Evolutionary conservation across 2,797 vertebrate species (phyloP), one percentile per base, ranked within the genome.

Genomic region (Urocyon cinereoargenteus): DNA sequence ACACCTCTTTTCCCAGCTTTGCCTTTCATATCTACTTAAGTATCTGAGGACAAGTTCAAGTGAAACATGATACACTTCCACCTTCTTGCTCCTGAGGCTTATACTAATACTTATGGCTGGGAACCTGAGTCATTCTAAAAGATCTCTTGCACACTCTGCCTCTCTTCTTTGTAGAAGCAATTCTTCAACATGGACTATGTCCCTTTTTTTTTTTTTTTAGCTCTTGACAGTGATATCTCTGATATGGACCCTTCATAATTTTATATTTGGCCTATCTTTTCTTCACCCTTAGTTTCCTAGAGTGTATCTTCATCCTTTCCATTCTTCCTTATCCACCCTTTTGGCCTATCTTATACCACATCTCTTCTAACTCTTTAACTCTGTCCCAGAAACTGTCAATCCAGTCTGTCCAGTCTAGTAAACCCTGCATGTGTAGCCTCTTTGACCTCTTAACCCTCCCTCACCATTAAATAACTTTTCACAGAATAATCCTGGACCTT

Each of bases 401-500:
- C 94, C 79, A 57, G 94, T 97, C 87, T 86, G 12, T 28, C 90
- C 0, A 0, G 92, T 93, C 84, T 62, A n/a, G 59, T 73, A 93
- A 95, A 49, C 31, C 49, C 45, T 64, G 21, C 10, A 19, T 13
- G 24, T 4, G 24, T 24, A 83, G 26, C 12, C 34, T 90, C 81
- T 93, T 86, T 91, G 86, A 85, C 89, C 83, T 83, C 59, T 53
- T 95, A 84, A 95, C 36, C 51, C 18, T 90, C 28, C 24, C 24
- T 86, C 14, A 36, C 22, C 28, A 68, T 28, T 16, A 77, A 83
- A 91, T 73, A 51, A 22, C 70, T 96, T 93, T 89, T 79, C 83
- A 87, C n/a, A 59, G 49, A 94, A 79, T 73, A 68, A 87, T 61
- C n/a, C 72, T 93, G 51, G 13, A 72, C 68, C 53, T 93, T 40